Base-by-base conservation (phyloP, 2,888 invertebrate genomes). In the Stictocephala bisonia region DNA sequence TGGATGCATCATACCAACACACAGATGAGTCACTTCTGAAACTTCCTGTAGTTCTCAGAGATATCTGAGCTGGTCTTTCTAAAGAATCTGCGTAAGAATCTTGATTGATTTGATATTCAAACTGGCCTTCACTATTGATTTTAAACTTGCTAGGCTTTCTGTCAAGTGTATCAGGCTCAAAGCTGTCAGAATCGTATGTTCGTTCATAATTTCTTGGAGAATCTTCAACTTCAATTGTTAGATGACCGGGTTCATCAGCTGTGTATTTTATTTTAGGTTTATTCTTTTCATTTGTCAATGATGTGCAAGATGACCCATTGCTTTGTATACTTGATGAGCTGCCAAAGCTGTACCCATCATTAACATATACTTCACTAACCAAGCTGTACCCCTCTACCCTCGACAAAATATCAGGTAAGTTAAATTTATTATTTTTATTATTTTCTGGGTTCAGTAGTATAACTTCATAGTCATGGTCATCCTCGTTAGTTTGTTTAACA, bases 151-250 rank as follows among this genome's bases (percentile, higher is more conserved):
- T 76, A n/a, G 78, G 78, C 81, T 94, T 94, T 26, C 94, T 86
- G 80, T 95, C 95, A 71, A 95, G 85, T 0, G 95, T 95, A 78
- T 95, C 94, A 0, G 94, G 94, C 82, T 95, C 95, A 80, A 93
- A 95, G 70, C 90, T 90, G 79, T 93, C 93, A 1, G 93, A 93
- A 80, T 94, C 94, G 29, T 71, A 71, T 13, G 70, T 71, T 72
- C 92, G 89, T 60, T 74, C 73, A 26, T 77, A 76, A 64, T 78
- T 77, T 35, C 72, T 74, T 27, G 74, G 77, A 91, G 79, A 91
- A 82, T 94, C 94, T 81, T 92, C 91, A 0, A 94, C 92, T 85
- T 93, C 93, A 75, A 95, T 95, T 29, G 93, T 91, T 81, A 95
- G 86, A 80, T 92, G 93, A 6, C 94, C 94, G 0, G 93, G 92